Base-by-base conservation (phyloP, 2,113 vertebrate species). In the Casuarius casuarius region DNA sequence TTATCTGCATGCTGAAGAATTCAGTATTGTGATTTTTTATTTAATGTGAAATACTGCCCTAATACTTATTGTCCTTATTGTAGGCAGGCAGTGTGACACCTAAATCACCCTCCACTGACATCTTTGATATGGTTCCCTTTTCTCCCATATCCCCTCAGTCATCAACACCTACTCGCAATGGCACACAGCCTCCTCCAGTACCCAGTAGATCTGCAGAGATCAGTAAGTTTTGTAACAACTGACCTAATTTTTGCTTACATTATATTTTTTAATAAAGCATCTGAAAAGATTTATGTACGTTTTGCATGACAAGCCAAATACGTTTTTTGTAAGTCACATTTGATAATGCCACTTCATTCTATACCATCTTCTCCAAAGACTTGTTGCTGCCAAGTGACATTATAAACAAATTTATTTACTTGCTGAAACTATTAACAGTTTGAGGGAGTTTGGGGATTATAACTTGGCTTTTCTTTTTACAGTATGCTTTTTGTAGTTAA, bases 71-170 rank as follows among this genome's bases (percentile, higher is more conserved):
- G 81, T 97, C 90, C 95, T 98, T 88, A 93, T 97, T 98, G 44
- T 98, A 99, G 99, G 98, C 97, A n/a, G 98, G 98, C 92, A 98
- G 97, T 90, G 91, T 99, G 97, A 98, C 98, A 84, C 97, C 98
- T 58, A 99, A 98, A 89, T 98, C 97, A 61, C 98, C 98, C 58
- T 99, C 99, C 67, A 99, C 99, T 70, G 99, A 99, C 95, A 95
- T 99, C 92, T 99, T 99, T 91, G 99, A 99, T 98, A 99, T 99
- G 99, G 98, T 99, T 96, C 99, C 99, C 44, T 99, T 99, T 97
- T 99, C 99, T 84, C 98, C 99, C 15, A 96, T 98, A 92, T 98
- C 99, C 56, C 98, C 99, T 52, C 97, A 99, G 97, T 98, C 98
- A 95, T 98, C 99, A 79, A 94, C 97, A 67, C 98, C 97, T 92